A percentile compares a stretch with the other conserved stretches of the same genome.
Evolutionary conservation across 2,113 vertebrate genomes (phyloP).

Genomic region (Callionymus lyra): DNA sequence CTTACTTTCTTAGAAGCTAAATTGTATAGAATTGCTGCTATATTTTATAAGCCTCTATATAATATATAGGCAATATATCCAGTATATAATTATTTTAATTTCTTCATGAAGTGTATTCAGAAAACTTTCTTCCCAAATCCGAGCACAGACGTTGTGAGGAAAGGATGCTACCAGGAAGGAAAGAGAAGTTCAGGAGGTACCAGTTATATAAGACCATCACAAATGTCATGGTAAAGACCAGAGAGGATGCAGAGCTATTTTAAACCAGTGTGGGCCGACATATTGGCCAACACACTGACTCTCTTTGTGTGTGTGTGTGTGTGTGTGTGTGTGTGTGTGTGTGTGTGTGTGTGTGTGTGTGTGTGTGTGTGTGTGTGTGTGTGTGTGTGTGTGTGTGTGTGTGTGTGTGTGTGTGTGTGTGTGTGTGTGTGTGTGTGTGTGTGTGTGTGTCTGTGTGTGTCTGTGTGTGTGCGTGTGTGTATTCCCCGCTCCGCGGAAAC

Average conservation of each 20-base stretch:
- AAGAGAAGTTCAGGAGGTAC: conserved; percentile 48
- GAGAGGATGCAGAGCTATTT: conserved; percentile 46
- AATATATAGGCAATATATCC: too few relatives aligned
- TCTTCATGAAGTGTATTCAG: conserved; percentile 4
- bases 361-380: conserved; percentile 15
- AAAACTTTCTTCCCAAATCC: conserved; percentile 7
- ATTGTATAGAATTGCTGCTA: too few relatives aligned
- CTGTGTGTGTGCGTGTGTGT: too few relatives aligned
- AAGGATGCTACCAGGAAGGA: conserved; percentile 26
- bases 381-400: conserved; percentile 17
- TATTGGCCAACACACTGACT: conserved; percentile 37
- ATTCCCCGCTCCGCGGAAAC: conserved; percentile 22
- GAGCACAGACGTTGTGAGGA: conserved; percentile 8
- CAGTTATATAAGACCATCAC: conserved; percentile 55
- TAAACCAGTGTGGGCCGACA: conserved; percentile 52
- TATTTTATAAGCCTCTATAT: too few relatives aligned
- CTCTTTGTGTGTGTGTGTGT: conserved; percentile 16
- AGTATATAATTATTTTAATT: too few relatives aligned
- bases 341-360: conserved; percentile 18
- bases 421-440: conserved; percentile 18
- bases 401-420: conserved; percentile 21
- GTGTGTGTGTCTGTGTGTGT: conserved; percentile 15
- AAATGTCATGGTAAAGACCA: conserved; percentile 40
- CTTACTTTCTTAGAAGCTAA: too few relatives aligned
- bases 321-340: conserved; percentile 21